Evolutionary conservation across 2,113 vertebrate genomes (phyloP).

Genomic region (Nanorana parkeri): DNA sequence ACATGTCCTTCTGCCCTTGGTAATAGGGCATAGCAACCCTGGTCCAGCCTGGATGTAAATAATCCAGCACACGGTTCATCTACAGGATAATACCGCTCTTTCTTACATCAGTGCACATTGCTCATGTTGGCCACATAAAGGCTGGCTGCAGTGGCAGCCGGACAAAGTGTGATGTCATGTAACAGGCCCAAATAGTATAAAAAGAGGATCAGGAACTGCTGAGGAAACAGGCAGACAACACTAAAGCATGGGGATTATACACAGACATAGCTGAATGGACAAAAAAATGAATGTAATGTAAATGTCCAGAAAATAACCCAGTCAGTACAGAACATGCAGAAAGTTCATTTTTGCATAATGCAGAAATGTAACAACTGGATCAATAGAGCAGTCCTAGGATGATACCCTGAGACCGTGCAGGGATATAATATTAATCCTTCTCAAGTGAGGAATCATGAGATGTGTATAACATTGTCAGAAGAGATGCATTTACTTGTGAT

Average conservation of each 20-base stretch:
- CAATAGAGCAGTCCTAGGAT: conserved; percentile 3
- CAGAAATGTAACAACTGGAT: conserved; percentile 8
- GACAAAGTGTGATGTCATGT: conserved; percentile 46
- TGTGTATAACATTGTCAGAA: neutral
- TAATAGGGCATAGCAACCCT: neutral
- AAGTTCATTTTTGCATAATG: conserved; percentile 17
- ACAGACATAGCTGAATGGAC: conserved; percentile 55
- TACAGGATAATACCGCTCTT: neutral
- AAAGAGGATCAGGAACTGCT: conserved; percentile 55
- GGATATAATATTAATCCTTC: neutral
- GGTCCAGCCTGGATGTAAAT: neutral
- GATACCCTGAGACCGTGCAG: neutral
- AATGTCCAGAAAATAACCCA: conserved; percentile 45
- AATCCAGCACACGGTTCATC: too few relatives aligned
- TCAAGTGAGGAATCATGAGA: neutral
- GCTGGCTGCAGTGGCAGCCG: conserved; percentile 9
- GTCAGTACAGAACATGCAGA: conserved; percentile 22
- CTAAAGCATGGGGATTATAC: conserved; percentile 55
- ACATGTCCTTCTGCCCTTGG: neutral
- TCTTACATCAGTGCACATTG: conserved; percentile 5
- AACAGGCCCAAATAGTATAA: conserved; percentile 33
- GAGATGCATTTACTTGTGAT: neutral
- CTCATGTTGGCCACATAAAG: conserved; percentile 27
- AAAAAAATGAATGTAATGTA: conserved; percentile 47
- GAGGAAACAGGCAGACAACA: conserved; percentile 55